Evolutionary conservation across 2,113 vertebrate genomes (phyloP), one percentile per base, ranked within the genome.

Genomic region (Pelmatolapia mariae): DNA sequence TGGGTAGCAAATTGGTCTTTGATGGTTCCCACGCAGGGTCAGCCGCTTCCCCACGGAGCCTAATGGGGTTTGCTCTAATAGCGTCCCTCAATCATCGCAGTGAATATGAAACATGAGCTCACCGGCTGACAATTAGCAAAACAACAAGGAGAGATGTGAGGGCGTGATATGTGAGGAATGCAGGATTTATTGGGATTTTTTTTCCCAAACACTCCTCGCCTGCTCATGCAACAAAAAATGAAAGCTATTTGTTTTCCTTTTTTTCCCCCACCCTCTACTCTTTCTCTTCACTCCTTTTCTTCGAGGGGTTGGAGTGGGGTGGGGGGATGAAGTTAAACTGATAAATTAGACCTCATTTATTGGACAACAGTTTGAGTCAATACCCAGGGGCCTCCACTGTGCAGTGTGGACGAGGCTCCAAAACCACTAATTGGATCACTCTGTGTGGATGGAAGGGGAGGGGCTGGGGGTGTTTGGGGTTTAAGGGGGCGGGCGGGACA

Each of bases 301-400:
- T 96, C 47, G 95, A 95, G 96, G 96, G 59, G 61, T 50, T n/a
- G 26, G 29, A 15, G 38, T 22, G 13, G 7, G 95, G 96, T 81
- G 3, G 9, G 56, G 96, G 96, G 97, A 96, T 96, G 97, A 97
- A 97, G 97, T 97, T 98, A 98, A 98, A 98, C 98, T 98, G 98
- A 99, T 98, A 98, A 99, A 99, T 98, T 98, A 99, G 97, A 97
- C 97, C 97, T 98, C 97, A 97, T 98, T 98, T 98, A 98, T 98
- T 97, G 98, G 98, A 97, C 97, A 97, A 96, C 96, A 97, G 97
- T 98, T 97, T 96, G 96, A 98, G 96, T 96, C 95, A 95, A 97
- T 97, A 96, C 97, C 97, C 95, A 96, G 97, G 97, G 97, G 97
- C 96, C 96, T 83, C 97, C 97, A 95, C 97, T 97, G 97, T 95